Evolutionary conservation across 2,888 invertebrate genomes (phyloP), one percentile per base, ranked within the genome.

Genomic region (Mythimna impura): DNA sequence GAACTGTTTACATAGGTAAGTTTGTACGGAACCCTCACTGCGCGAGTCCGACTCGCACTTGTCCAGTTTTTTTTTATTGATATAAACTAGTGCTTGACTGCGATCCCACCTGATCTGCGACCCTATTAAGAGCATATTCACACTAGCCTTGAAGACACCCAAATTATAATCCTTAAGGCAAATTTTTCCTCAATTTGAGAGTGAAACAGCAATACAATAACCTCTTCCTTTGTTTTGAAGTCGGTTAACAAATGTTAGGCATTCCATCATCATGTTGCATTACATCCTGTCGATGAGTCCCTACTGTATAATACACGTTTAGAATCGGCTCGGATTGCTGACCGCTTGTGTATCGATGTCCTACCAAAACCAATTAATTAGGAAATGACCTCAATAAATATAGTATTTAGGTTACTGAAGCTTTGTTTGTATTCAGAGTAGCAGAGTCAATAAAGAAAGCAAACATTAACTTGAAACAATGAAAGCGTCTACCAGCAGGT

Each of bases 301-400:
- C 47, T 57, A 8, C 10, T 36, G 55, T 30, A n/a, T 36, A 10
- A 17, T 30, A 25, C 2, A 36, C 50, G 36, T 40, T 25, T 10
- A 34, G 20, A n/a, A 25, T 17, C 6, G 6, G 25, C n/a, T 25
- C 47, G 36, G 6, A n/a, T 20, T 22, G 30, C 10, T 30, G 22
- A 50, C 30, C 40, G 10, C 30, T 30, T 40, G n/a, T 30, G 69
- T 25, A 69, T 47, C 25, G n/a, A 9, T n/a, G 63, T 34, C 17
- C 10, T 55, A 54, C n/a, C 36, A 17, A 69, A 22, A 50, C 17
- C 22, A 22, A 65, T 66, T 5, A 22, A 50, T 74, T 25, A 50
- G 14, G 20, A 5, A 57, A 30, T 10, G 8, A 40, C 30, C 47
- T 20, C 22, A 14, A 66, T 74, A 57, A 55, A 65, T 65, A 57